phyloP scores from a whole-genome alignment of 1,140 invertebrate species.

The Laupala kohalensis region DNA sequence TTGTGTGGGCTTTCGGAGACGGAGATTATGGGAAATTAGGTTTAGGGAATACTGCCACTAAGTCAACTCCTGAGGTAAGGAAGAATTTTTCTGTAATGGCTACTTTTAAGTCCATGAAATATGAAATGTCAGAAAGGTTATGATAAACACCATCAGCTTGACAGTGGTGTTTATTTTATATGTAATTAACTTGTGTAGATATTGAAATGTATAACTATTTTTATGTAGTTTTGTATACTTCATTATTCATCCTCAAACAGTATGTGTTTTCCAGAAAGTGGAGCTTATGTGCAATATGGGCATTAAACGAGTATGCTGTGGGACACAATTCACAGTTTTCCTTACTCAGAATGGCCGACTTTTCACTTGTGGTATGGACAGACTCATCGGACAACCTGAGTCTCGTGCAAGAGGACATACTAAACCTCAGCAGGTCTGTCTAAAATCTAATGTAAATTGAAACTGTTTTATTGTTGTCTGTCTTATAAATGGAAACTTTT shows the following conservation, averaged over 20 bases:
- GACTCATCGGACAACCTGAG: constrained; percentile 42
- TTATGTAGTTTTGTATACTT: no score
- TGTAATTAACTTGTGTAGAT: no score
- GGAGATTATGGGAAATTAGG: constrained; percentile 53
- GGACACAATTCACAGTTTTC: constrained; percentile 49
- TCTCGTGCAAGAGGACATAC: constrained; percentile 28
- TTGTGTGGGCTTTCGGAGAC: constrained; percentile 54
- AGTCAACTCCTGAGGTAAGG: constrained; percentile 35
- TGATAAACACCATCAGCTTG: no score
- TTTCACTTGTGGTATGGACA: constrained; percentile 47
- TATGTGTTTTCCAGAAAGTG: constrained; percentile 31
- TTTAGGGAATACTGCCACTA: constrained; percentile 39
- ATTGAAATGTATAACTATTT: no score
- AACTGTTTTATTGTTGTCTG: no score
- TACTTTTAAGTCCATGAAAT: no score
- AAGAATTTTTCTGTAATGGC: no score
- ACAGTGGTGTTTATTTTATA: no score
- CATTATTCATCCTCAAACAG: no score
- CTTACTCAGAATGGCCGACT: constrained; percentile 44
- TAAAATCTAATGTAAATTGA: no score
- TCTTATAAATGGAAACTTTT: no score
- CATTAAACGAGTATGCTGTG: constrained; percentile 47
- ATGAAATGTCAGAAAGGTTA: no score
- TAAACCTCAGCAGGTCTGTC: constrained; percentile 31
- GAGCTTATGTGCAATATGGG: constrained; percentile 38